Conservation (phyloP, 2,888 invertebrate species). For the Parasteatoda lunata region DNA sequence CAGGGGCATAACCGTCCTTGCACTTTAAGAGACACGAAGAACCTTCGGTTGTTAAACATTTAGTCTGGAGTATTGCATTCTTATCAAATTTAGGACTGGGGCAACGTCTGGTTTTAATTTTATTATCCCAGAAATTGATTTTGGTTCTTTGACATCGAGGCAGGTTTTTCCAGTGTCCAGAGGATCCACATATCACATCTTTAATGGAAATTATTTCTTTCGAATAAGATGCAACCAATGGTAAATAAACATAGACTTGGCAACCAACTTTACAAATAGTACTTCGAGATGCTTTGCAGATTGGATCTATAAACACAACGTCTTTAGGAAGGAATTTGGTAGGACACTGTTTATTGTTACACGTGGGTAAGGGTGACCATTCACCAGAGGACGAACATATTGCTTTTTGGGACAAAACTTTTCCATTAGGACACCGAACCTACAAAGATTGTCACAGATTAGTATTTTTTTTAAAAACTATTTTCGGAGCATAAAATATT, state of each 20-base stretch:
- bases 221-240: background rate
- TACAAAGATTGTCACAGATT: background rate
- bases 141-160: slow-evolving; percentile 12
- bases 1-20: background rate
- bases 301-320: background rate
- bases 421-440: slow-evolving; percentile 44
- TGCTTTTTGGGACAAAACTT: background rate
- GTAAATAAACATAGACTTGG: background rate
- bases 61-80: background rate
- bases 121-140: slow-evolving; percentile 4
- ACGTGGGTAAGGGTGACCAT: slow-evolving; percentile 25
- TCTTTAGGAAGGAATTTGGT: background rate
- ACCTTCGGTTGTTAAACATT: background rate
- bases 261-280: slow-evolving; percentile 26
- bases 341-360: slow-evolving; percentile 19
- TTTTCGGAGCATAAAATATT: background rate
- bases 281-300: background rate
- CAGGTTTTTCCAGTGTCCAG: slow-evolving; percentile 9
- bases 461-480: background rate
- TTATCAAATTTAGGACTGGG: background rate
- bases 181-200: background rate
- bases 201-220: background rate
- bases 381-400: slow-evolving; percentile 14
- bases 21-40: slow-evolving; percentile 21
- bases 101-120: background rate